Base-by-base conservation (phyloP, 2,888 invertebrate genomes). In the Eucriotettix oculatus region DNA sequence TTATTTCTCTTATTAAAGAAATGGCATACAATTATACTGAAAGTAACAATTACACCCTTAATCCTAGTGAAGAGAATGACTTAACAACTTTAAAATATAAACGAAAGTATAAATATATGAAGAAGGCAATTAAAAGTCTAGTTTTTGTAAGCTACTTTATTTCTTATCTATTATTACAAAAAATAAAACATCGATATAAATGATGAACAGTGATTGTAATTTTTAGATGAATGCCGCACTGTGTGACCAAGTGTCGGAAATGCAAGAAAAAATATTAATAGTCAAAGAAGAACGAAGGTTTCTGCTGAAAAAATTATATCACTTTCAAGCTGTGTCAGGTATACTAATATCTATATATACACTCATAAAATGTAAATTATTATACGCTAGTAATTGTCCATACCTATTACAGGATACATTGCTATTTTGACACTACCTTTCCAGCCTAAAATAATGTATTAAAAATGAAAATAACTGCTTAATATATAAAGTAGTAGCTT, bases 211-310 rank as follows among this genome's bases (percentile, higher is more conserved):
- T 48, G 12, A 48, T 14, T n/a, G n/a, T 5, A 14, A 48, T 14
- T 58, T 54, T 58, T 42, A 60, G 59, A 55, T 59, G 59, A 76
- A 76, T 71, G 75, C 74, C 43, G 72, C 75, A 1, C 72, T 93
- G 3, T 91, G 92, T 72, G 94, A 94, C 76, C 90, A 93, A 78
- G 86, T 92, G 16, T 84, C 88, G 1, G 82, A 85, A 72, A 82
- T 87, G 64, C 92, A 94, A 74, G 86, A 90, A 68, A 87, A 87
- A 71, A 82, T 90, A 57, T 73, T 85, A 41, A 79, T 86, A 58
- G 84, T 87, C 0, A 87, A 88, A 69, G 90, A 92, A 70, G 92
- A 94, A 72, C 78, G 92, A 63, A 81, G 88, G 65, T 90, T 85
- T 73, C 74, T 94, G 54, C 75, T 91, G 42, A 81, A 84, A 64